Evolutionary conservation across 2,888 invertebrate genomes (phyloP).

Genomic region (Mayetiola destructor): DNA sequence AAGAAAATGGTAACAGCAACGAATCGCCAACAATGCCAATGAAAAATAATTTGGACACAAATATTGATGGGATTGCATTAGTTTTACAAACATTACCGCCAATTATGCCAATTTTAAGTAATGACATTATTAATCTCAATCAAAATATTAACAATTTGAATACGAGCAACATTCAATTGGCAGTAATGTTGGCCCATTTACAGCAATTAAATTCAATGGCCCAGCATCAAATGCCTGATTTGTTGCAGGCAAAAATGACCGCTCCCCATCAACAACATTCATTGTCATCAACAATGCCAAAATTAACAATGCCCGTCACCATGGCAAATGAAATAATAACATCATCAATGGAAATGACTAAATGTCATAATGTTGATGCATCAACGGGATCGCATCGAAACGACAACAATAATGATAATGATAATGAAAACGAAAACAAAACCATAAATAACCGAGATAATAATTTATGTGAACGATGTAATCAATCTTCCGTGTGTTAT

Average conservation of each 20-base stretch:
- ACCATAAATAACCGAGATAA: no score
- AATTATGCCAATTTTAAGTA: conserved; percentile 26
- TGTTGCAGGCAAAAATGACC: not conserved
- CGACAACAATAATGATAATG: no score
- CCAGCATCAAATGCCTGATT: not conserved
- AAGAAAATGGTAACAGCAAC: not conserved
- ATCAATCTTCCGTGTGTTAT: no score
- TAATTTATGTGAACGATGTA: no score
- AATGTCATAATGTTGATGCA: no score
- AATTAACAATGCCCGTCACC: conserved; percentile 17
- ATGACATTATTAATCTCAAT: conserved; percentile 6
- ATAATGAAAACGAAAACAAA: no score
- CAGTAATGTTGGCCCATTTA: conserved; percentile 32
- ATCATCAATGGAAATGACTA: no score
- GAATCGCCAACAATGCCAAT: conserved; percentile 19
- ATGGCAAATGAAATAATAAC: no score
- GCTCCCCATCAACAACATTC: no score
- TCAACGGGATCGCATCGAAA: no score
- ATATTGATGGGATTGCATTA: conserved; percentile 30
- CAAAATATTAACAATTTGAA: conserved; percentile 26
- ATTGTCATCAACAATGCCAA: no score
- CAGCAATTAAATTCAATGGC: conserved; percentile 19
- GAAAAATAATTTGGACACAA: conserved; percentile 9
- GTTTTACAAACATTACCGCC: conserved; percentile 28
- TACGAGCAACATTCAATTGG: conserved; percentile 33